These are phyloP conservation scores for Megaptera novaeangliae DNA, from an alignment of 2,113 vertebrate genomes.

Conservation along the genomic window DNA sequence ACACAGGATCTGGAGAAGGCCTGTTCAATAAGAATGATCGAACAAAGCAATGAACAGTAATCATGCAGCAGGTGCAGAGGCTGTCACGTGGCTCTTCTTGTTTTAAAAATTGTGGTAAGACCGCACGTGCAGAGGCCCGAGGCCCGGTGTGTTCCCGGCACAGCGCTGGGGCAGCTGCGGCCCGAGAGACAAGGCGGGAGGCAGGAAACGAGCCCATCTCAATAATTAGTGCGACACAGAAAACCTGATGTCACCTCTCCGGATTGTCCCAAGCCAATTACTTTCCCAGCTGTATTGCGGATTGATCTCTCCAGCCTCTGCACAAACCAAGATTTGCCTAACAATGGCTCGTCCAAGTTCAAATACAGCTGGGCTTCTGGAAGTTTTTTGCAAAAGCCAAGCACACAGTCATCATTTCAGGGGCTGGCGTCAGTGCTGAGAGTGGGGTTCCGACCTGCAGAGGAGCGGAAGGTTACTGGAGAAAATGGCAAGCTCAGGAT, in stretches of 20 bases:
- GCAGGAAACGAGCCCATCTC: not conserved
- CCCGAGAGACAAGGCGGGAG: too few species aligned
- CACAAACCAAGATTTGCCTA: slow-evolving; percentile 43
- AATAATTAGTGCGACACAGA: not conserved
- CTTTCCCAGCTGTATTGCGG: slow-evolving; percentile 55
- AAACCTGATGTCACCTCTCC: slow-evolving; percentile 76
- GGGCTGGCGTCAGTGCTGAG: slow-evolving; percentile 93
- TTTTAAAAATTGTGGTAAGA: not conserved
- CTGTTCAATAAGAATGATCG: not conserved
- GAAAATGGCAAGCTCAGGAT: slow-evolving; percentile 94
- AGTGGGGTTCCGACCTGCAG: slow-evolving; percentile 95
- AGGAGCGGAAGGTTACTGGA: slow-evolving; percentile 92
- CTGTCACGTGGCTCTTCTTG: not conserved
- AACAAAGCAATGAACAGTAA: not conserved
- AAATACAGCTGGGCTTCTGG: slow-evolving; percentile 90
- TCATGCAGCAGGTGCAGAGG: not conserved
- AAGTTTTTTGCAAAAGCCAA: slow-evolving; percentile 90
- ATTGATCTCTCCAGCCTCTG: slow-evolving; percentile 25
- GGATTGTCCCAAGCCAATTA: slow-evolving; percentile 45
- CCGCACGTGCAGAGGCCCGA: too few species aligned
- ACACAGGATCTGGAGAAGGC: not conserved
- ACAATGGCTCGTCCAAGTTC: slow-evolving; percentile 84
- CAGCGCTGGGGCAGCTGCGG: too few species aligned
- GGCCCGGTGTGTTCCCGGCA: too few species aligned
- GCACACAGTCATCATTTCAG: slow-evolving; percentile 93